phyloP scores from a whole-genome alignment of 1,140 invertebrate species.

The Leptoteleia sp. region DNA sequence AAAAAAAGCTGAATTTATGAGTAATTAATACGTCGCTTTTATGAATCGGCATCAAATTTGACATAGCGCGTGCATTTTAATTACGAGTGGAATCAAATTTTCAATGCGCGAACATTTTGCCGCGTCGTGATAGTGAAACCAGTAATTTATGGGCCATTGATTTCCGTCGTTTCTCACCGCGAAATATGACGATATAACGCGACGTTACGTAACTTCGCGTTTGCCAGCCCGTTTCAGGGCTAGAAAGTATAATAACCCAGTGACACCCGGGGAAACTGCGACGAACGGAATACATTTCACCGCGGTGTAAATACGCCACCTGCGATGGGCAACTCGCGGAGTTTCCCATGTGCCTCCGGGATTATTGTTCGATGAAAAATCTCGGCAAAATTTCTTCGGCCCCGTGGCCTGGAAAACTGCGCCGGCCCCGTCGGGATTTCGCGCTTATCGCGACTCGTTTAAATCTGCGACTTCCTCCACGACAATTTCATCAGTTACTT shows the following conservation, averaged over 20 bases:
- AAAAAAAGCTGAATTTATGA: too few relatives aligned
- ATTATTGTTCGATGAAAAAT: conserved; percentile 50
- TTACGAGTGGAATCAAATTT: too few relatives aligned
- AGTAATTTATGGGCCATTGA: too few relatives aligned
- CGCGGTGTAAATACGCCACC: conserved; percentile 21
- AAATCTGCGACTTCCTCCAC: neutral
- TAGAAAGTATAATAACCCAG: conserved; percentile 37
- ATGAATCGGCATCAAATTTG: too few relatives aligned
- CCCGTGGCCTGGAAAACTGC: too few relatives aligned
- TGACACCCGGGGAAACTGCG: conserved; percentile 52
- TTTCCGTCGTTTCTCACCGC: too few relatives aligned
- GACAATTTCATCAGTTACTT: neutral
- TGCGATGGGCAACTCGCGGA: conserved; percentile 13
- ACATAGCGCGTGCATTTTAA: too few relatives aligned
- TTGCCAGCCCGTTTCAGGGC: conserved; percentile 3
- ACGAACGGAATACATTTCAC: conserved; percentile 31
- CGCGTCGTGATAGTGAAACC: too few relatives aligned
- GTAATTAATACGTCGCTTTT: too few relatives aligned
- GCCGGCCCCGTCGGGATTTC: conserved; percentile 8
- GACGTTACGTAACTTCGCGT: conserved; percentile 33
- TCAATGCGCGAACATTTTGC: too few relatives aligned
- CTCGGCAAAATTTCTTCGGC: conserved; percentile 30
- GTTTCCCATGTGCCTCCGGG: conserved; percentile 54
- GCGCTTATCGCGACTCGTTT: neutral
- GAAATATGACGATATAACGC: conserved; percentile 20